Conservation (phyloP, 2,797 vertebrate genomes). For the Lerista edwardsae region DNA sequence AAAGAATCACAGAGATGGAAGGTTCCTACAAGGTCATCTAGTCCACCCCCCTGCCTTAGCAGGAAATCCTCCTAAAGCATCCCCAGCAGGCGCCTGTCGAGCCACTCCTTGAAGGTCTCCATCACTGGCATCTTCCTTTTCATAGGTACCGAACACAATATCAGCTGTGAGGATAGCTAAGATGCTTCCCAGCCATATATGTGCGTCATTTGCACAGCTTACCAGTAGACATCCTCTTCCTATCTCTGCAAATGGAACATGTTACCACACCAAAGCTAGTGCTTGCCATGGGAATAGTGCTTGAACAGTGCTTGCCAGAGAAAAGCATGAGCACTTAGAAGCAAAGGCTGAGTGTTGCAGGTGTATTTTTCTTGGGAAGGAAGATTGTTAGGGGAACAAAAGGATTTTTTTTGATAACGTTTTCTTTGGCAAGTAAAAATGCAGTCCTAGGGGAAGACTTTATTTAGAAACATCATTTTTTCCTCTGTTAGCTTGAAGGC, state of each 20-base stretch:
- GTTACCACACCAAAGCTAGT: constrained; percentile 61
- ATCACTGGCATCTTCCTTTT: neutral
- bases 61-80: no score
- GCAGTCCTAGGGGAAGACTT: constrained; percentile 76
- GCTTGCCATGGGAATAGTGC: no score
- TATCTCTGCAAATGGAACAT: constrained; percentile 38
- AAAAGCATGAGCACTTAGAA: constrained; percentile 36
- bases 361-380: constrained; percentile 84
- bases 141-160: neutral
- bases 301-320: constrained; percentile 52
- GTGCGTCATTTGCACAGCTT: neutral
- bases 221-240: constrained; percentile 43
- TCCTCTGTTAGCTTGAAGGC: constrained; percentile 71
- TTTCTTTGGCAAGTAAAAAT: constrained; percentile 78
- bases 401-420: constrained; percentile 71
- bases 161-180: neutral
- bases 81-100: no score
- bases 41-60: no score
- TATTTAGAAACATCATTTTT: constrained; percentile 81
- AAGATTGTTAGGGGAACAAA: constrained; percentile 78
- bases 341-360: constrained; percentile 72
- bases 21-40: no score
- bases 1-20: no score
- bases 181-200: no score
- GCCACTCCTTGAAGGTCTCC: neutral